Percentiles rank a stretch among this genome's conserved stretches.
These are phyloP conservation scores for Clostera curtula DNA, from an alignment of 2,888 invertebrate species.

Conservation along the genomic window DNA sequence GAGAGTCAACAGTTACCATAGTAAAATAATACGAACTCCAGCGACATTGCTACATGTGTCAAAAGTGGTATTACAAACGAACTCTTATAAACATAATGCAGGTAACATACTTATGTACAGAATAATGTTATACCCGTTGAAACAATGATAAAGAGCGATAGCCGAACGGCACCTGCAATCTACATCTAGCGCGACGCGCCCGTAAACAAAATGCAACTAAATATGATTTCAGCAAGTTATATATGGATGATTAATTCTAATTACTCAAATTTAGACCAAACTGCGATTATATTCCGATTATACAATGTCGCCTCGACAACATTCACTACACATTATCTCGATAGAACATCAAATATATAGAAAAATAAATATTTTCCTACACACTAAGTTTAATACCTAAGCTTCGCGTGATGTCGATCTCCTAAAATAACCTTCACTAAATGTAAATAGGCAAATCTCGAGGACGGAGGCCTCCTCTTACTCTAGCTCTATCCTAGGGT, in stretches of 20 bases:
- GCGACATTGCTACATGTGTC: slow-evolving; percentile 75
- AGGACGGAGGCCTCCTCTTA: slow-evolving; percentile 69
- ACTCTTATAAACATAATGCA: slow-evolving; percentile 71
- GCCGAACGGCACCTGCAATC: slow-evolving; percentile 38
- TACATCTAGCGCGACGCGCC: slow-evolving; percentile 24
- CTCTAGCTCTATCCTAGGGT: slow-evolving; percentile 62
- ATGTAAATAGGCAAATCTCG: slow-evolving; percentile 62
- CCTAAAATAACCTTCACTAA: slow-evolving; percentile 57
- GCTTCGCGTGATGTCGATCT: slow-evolving; percentile 69
- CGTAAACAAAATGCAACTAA: slow-evolving; percentile 38
- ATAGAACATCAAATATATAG: slow-evolving; percentile 72
- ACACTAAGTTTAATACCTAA: slow-evolving; percentile 71
- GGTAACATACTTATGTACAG: slow-evolving; percentile 69
- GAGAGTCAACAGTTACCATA: slow-evolving; percentile 58
- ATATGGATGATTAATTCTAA: slow-evolving; percentile 50
- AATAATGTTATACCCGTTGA: slow-evolving; percentile 64
- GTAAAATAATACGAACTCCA: slow-evolving; percentile 47
- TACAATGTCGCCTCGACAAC: slow-evolving; percentile 67
- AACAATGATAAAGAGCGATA: slow-evolving; percentile 68
- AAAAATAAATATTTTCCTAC: slow-evolving; percentile 75
- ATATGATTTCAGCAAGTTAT: slow-evolving; percentile 49
- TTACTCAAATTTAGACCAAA: slow-evolving; percentile 35
- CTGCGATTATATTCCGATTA: slow-evolving; percentile 35
- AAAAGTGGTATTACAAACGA: slow-evolving; percentile 77
- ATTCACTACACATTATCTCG: slow-evolving; percentile 74